Percentiles rank a stretch among this genome's conserved stretches.
Conservation (phyloP, 2,888 invertebrate genomes). For the Noctuana brunneofusca region DNA sequence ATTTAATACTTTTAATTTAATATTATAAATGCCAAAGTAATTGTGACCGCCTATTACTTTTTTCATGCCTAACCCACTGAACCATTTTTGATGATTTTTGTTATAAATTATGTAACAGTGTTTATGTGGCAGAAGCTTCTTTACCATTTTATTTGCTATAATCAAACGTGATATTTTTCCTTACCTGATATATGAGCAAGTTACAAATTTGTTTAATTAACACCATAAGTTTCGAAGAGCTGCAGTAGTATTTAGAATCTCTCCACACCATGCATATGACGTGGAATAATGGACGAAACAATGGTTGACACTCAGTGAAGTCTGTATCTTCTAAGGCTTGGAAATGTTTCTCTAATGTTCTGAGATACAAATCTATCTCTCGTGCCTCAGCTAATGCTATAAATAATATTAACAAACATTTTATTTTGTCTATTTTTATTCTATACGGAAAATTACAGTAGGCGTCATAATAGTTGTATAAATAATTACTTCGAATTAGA, state of each 20-base stretch:
- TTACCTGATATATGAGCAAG: slow-evolving; percentile 92
- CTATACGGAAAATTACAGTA: background rate
- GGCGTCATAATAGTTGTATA: too few species aligned
- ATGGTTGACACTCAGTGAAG: slow-evolving; percentile 90
- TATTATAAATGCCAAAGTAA: too few species aligned
- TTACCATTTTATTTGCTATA: too few species aligned
- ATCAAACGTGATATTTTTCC: too few species aligned
- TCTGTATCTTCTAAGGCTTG: slow-evolving; percentile 91
- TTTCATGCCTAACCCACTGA: too few species aligned
- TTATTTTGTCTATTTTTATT: background rate
- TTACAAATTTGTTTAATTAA: slow-evolving; percentile 95
- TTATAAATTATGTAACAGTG: too few species aligned
- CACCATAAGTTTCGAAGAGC: slow-evolving; percentile 93
- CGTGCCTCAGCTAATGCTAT: slow-evolving; percentile 94
- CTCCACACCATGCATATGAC: slow-evolving; percentile 95
- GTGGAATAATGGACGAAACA: slow-evolving; percentile 92
- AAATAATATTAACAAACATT: background rate
- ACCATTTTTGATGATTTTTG: too few species aligned
- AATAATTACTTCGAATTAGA: background rate
- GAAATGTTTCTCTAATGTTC: slow-evolving; percentile 91
- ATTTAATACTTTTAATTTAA: too few species aligned
- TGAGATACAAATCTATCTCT: slow-evolving; percentile 93
- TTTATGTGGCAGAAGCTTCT: too few species aligned
- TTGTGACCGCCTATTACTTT: too few species aligned
- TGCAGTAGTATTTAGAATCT: slow-evolving; percentile 94